Evolutionary conservation across 2,797 vertebrate genomes (phyloP), one percentile per base, ranked within the genome.

Genomic region (Bovichtus variegatus): DNA sequence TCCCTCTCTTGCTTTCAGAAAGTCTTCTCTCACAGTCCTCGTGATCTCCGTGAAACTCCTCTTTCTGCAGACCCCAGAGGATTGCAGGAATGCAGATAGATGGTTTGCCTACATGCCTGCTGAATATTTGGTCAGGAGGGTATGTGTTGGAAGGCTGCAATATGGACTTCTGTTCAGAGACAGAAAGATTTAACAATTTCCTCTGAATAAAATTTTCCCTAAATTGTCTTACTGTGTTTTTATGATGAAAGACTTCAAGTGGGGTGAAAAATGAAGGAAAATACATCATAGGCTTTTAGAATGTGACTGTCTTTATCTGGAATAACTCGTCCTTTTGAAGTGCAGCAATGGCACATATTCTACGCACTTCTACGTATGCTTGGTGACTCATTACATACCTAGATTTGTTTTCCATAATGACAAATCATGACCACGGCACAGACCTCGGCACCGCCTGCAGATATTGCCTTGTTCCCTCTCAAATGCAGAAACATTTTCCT

Each of bases 1-100:
- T 23, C 16, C 41, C 1, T 27, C 40, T 44, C 79, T 53, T 23
- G 12, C 49, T 75, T 61, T 57, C 8, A 81, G 69, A 84, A 71
- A 75, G 80, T 88, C 59, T 27, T 50, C 74, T 66, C 86, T 81
- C 78, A 82, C 64, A 49, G 80, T 74, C 43, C 61, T 74, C 49
- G 78, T 71, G 66, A 83, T 81, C 70, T 80, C 54, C 70, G 46
- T 74, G 82, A 86, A 70, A 21, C 68, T 75, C 60, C 43, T 61
- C 64, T 83, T 61, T 74, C 77, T 80, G 74, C 83, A 83, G 58
- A 81, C 76, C 87, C 78, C 73, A 47, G 75, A 74, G 81, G 61
- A 71, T 76, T 87, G 75, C 54, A 83, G 82, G 82, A 89, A 91
- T 88, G 88, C 67, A 84, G 79, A 77, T 71, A 50, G 81, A 81